phyloP scores from a whole-genome alignment of 2,797 vertebrate species.

The Sphenodon punctatus region DNA sequence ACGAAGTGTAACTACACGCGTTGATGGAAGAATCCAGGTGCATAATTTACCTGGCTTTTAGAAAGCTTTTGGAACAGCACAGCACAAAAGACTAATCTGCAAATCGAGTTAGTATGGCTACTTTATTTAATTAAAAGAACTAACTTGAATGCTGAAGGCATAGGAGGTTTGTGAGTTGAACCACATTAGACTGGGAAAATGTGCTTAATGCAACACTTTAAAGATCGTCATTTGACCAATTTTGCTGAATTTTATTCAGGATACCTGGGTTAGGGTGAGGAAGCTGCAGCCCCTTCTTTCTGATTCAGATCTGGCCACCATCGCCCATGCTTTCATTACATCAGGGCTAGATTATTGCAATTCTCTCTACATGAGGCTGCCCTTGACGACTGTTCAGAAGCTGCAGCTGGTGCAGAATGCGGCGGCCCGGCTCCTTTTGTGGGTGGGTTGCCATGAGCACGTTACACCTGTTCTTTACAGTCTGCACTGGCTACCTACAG shows the following conservation, averaged over 20 bases:
- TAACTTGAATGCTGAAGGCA: conserved; percentile 1
- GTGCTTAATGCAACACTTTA: conserved; percentile 27
- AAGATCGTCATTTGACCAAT: conserved; percentile 25
- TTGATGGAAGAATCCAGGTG: conserved; percentile 27
- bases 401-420: no score
- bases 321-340: no score
- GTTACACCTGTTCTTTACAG: no score
- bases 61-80: conserved; percentile 24
- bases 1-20: conserved; percentile 21
- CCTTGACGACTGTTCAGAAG: no score
- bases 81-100: conserved; percentile 52
- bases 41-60: conserved; percentile 55
- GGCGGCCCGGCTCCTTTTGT: no score
- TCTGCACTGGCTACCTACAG: no score
- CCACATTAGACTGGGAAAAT: neutral
- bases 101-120: conserved; percentile 28
- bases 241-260: conserved; percentile 19
- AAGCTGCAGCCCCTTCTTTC: no score
- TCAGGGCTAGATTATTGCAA: no score
- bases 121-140: conserved; percentile 46
- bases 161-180: conserved; percentile 25
- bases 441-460: no score
- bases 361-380: no score
- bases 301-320: no score
- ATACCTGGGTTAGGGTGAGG: neutral